Evolutionary conservation across 2,797 vertebrate species (phyloP), one percentile per base, ranked within the genome.

Genomic region (Clamator glandarius): DNA sequence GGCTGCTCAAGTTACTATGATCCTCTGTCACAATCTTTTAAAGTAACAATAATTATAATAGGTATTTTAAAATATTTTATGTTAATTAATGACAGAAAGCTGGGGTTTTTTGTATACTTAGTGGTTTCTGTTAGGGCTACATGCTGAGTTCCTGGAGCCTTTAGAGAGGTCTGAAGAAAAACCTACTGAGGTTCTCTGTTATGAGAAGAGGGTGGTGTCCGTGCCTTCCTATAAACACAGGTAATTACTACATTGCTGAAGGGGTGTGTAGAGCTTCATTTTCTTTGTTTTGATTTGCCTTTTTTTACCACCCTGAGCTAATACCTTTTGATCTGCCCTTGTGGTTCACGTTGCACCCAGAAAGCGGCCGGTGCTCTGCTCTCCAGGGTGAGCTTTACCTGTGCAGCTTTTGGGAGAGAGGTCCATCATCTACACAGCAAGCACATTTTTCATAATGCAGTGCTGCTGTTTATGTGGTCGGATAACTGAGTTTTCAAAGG

Each of bases 251-350:
- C 29, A 9, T 58, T 78, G 73, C 85, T 55, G 8, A 25, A 81
- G 66, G 66, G 33, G 12, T 57, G 73, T 29, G 36, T 10, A 9
- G 77, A 84, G 51, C 55, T 75, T 46, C n/a, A 0, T 91, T 75
- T 84, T 88, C 23, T 82, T 78, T 89, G 52, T 33, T 89, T 81
- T 85, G 39, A 11, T 70, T 94, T 91, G 67, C 76, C 48, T 84
- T 18, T 90, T 93, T 93, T 94, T 74, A 84, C 69, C 77, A 36
- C 58, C 85, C 31, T 31, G 9, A 85, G 82, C 78, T 80, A 51
- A 41, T 8, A 44, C 25, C 68, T 95, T 95, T 95, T 95, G 89
- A 90, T 94, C 20, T 95, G 73, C 28, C 39, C 51, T 5, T 36
- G 54, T n/a, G 91, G 79, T 62, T 91, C 84, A 44, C 7, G 39